Percentiles rank a stretch among this genome's conserved stretches.
Evolutionary conservation across 2,888 invertebrate genomes (phyloP).

Genomic region (Drosophila anceps): DNA sequence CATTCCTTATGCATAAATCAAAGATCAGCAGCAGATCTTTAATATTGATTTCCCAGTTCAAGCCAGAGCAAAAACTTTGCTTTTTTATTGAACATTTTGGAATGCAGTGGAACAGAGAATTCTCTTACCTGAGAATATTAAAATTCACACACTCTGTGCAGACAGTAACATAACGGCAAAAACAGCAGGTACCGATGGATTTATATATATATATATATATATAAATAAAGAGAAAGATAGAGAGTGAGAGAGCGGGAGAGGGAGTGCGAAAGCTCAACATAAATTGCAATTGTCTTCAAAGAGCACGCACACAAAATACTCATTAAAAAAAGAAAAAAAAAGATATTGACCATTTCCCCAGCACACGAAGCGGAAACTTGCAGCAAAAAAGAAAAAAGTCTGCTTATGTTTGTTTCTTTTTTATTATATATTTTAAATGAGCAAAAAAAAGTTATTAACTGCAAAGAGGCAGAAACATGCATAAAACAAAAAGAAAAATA

Average conservation of each 20-base stretch:
- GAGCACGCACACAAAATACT: conserved; percentile 41
- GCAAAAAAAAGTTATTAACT: conserved; percentile 54
- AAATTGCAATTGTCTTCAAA: conserved; percentile 55
- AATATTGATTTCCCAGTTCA: not conserved
- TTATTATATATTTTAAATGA: conserved; percentile 21
- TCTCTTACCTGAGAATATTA: conserved; percentile 22
- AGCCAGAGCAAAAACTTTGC: conserved; percentile 1
- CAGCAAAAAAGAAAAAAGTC: conserved; percentile 38
- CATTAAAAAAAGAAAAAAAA: conserved; percentile 49
- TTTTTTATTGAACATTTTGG: conserved; percentile 1
- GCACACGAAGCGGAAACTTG: conserved; percentile 44
- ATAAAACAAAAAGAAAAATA: conserved; percentile 28
- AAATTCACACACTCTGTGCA: conserved; percentile 34
- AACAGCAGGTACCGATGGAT: not conserved
- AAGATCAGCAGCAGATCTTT: conserved; percentile 5
- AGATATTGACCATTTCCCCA: conserved; percentile 35
- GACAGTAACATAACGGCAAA: conserved; percentile 15
- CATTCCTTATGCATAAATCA: conserved; percentile 14
- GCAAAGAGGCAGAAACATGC: conserved; percentile 35
- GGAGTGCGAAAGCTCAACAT: conserved; percentile 36
- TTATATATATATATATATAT: not conserved
- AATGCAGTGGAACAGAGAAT: conserved; percentile 10
- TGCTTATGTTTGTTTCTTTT: conserved; percentile 6
- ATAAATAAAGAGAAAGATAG: not conserved
- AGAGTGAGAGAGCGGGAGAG: conserved; percentile 13